These are phyloP conservation scores for Philypnodon macrostomus DNA, from an alignment of 2,797 vertebrate genomes.

Conservation along the genomic window DNA sequence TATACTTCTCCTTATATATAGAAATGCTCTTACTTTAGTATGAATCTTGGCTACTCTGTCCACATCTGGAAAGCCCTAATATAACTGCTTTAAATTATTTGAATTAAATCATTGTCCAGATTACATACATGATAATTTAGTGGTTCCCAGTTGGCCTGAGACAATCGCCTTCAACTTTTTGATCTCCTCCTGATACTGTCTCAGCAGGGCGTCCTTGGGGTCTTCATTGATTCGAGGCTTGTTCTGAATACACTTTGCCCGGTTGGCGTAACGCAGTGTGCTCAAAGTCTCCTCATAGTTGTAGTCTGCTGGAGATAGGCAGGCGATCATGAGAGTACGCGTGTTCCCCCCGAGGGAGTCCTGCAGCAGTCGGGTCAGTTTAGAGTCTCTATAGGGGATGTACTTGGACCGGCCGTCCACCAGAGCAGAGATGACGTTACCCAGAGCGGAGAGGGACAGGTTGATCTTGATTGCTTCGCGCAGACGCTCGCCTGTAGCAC, in stretches of 20 bases:
- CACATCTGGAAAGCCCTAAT: no score
- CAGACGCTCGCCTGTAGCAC: slow-evolving; percentile 84
- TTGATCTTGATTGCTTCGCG: slow-evolving; percentile 92
- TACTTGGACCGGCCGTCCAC: slow-evolving; percentile 84
- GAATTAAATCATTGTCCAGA: no score
- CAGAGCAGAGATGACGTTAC: slow-evolving; percentile 88
- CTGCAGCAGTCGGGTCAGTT: slow-evolving; percentile 88
- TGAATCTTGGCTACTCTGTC: no score
- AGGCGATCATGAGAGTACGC: slow-evolving; percentile 89
- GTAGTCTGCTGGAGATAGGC: slow-evolving; percentile 86
- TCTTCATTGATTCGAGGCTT: slow-evolving; percentile 87
- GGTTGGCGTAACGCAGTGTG: slow-evolving; percentile 84
- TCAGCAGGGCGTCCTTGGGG: slow-evolving; percentile 89
- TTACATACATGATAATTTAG: slow-evolving; percentile 67
- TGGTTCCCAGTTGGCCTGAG: slow-evolving; percentile 70
- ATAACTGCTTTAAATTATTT: no score
- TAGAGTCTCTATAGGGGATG: slow-evolving; percentile 88
- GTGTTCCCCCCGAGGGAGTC: slow-evolving; percentile 90
- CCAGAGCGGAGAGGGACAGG: slow-evolving; percentile 87
- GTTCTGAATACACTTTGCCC: slow-evolving; percentile 89
- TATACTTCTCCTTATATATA: no score
- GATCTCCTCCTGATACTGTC: slow-evolving; percentile 91
- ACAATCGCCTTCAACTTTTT: slow-evolving; percentile 81
- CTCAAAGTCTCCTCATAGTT: slow-evolving; percentile 89
- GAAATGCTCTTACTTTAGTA: no score